A percentile compares a stretch with the other conserved stretches of the same genome.
Conservation (phyloP, 2,113 vertebrate species). For the Meles meles region DNA sequence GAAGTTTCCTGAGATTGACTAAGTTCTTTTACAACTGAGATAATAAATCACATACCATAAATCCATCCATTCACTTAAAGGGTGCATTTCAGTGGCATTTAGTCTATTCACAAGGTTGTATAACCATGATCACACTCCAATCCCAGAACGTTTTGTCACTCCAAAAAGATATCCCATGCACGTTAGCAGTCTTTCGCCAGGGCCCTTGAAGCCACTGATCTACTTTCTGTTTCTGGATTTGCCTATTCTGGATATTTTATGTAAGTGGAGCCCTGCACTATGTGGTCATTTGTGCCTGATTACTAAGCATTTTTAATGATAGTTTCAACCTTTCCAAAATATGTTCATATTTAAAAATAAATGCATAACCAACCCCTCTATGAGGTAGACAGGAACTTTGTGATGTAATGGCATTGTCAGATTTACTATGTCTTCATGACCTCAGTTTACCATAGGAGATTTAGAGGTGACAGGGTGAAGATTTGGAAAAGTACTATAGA, state of each 20-base stretch:
- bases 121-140: neutral
- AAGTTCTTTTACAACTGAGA: neutral
- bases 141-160: neutral
- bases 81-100: neutral
- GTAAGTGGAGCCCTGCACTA: neutral
- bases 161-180: neutral
- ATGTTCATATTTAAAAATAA: slow-evolving; percentile 24
- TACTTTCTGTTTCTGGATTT: slow-evolving; percentile 22
- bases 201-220: neutral
- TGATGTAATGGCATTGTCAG: slow-evolving; percentile 1
- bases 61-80: neutral
- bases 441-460: neutral
- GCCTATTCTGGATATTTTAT: neutral
- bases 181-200: neutral
- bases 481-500: slow-evolving; percentile 10
- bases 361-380: neutral
- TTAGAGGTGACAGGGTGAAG: neutral
- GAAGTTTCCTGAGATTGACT: neutral
- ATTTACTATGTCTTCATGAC: slow-evolving; percentile 20
- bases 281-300: slow-evolving; percentile 9
- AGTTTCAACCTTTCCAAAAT: neutral
- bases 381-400: slow-evolving; percentile 47
- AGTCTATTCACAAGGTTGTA: neutral
- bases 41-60: neutral
- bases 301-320: neutral